Evolutionary conservation across 2,888 invertebrate genomes (phyloP).

Genomic region (Ptilodon capucinus): DNA sequence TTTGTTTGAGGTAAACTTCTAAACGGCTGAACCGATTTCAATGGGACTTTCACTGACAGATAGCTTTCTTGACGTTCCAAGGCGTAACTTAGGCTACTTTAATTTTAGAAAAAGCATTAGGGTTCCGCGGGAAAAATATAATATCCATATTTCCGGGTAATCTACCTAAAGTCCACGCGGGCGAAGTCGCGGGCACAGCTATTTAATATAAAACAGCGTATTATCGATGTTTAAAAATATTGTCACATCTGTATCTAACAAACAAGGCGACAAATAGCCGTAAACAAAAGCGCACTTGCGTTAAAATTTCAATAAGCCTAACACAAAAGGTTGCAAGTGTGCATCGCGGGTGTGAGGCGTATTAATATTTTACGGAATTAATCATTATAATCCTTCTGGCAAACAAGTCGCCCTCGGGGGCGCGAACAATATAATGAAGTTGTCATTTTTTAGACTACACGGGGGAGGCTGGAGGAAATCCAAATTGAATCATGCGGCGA

Average conservation of each 20-base stretch:
- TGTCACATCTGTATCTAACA: constrained; percentile 3
- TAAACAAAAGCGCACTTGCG: constrained; percentile 67
- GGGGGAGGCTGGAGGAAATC: constrained; percentile 83
- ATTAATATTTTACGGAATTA: constrained; percentile 82
- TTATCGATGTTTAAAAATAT: background rate
- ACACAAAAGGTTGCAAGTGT: constrained; percentile 69
- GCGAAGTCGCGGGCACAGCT: too few species aligned
- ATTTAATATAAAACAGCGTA: too few species aligned
- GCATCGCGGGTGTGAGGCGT: constrained; percentile 73
- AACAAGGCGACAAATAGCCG: constrained; percentile 45
- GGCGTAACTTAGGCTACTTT: too few species aligned
- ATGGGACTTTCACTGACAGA: too few species aligned
- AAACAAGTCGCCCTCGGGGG: constrained; percentile 79
- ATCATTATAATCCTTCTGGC: constrained; percentile 82
- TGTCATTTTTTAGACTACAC: constrained; percentile 81
- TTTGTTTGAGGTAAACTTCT: too few species aligned
- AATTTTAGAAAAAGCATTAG: too few species aligned
- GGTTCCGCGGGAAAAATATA: too few species aligned
- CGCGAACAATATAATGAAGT: constrained; percentile 81
- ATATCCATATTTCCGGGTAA: too few species aligned
- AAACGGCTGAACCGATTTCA: too few species aligned
- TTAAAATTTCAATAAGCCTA: constrained; percentile 67
- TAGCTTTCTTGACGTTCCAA: too few species aligned
- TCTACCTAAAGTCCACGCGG: too few species aligned
- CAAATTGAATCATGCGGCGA: constrained; percentile 86